Evolutionary conservation across 2,113 vertebrate species (phyloP), one percentile per base, ranked within the genome.

Genomic region (Oryctolagus cuniculus): DNA sequence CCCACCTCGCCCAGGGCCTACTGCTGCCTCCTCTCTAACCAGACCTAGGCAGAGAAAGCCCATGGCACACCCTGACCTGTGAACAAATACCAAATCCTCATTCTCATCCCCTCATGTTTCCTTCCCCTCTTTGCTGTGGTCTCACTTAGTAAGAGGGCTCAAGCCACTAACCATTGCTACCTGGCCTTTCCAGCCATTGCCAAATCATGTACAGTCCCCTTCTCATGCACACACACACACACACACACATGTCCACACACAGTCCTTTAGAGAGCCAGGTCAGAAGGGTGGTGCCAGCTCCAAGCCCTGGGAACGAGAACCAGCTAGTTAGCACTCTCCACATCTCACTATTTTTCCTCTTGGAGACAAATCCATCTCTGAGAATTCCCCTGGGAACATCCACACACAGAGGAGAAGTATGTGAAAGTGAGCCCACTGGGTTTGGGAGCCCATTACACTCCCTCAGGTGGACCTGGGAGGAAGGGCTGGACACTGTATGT

Each of bases 1-100:
- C 49, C 58, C 2, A 3, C 22, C 53, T 24, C 82, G n/a, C 17
- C 5, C 0, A 4, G 11, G 21, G 16, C 21, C 5, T 15, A 13
- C 10, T 12, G 53, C 34, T 31, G 11, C 55, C 49, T 73, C 64
- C 49, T 67, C 31, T 77, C 72, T 22, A 31, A 58, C 24, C 70
- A 77, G 44, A 64, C 24, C 5, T 15, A 25, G 27, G 3, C 10
- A 24, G 11, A 79, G 17, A 80, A 79, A 69, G 13, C 15, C 34
- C 27, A 38, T 10, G 36, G 21, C 10, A 53, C 29, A 58, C 64
- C 5, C 19, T 69, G 44, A 9, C 21, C 27, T 83, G 22, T 38
- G 29, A 78, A 75, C 67, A 55, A 29, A 80, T 38, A 58, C 38
- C 36, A 10, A 0, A 10, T 1, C n/a, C 10, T 6, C 34, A 15